A percentile compares a stretch with the other conserved stretches of the same genome.
Conservation (phyloP, 2,888 invertebrate species). For the Chrysomela aeneicollis region DNA sequence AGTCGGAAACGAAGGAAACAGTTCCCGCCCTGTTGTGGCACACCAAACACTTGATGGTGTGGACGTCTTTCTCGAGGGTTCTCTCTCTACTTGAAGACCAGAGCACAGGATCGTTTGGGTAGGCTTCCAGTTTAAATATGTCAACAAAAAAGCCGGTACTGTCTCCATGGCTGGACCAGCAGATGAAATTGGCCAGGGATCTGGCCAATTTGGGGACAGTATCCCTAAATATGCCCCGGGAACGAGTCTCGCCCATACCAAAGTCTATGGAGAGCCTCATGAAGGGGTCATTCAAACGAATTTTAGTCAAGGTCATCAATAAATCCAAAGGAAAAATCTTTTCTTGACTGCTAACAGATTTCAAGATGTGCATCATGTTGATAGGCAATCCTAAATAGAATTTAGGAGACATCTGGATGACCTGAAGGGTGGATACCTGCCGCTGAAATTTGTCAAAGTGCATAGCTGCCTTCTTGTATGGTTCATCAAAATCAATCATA, state of each 20-base stretch:
- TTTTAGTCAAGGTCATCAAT: conserved; percentile 1
- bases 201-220: background rate
- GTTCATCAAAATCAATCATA: background rate
- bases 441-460: conserved; percentile 1
- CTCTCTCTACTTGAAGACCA: background rate
- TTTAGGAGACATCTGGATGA: conserved; percentile 3
- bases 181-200: background rate
- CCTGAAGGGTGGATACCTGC: background rate
- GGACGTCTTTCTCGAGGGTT: background rate
- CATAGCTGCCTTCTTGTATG: background rate
- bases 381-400: conserved; percentile 4
- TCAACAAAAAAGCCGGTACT: background rate
- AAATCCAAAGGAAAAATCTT: conserved; percentile 9
- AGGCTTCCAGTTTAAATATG: background rate
- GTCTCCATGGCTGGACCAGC: background rate
- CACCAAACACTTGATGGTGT: background rate
- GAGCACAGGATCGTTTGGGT: background rate
- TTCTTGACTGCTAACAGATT: background rate
- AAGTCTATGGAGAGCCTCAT: conserved; percentile 5
- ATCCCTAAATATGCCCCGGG: background rate
- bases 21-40: background rate
- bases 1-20: background rate
- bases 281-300: conserved; percentile 4
- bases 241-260: background rate
- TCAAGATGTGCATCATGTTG: background rate